phyloP scores from a whole-genome alignment of 2,113 vertebrate genomes.

The Scophthalmus maximus region DNA sequence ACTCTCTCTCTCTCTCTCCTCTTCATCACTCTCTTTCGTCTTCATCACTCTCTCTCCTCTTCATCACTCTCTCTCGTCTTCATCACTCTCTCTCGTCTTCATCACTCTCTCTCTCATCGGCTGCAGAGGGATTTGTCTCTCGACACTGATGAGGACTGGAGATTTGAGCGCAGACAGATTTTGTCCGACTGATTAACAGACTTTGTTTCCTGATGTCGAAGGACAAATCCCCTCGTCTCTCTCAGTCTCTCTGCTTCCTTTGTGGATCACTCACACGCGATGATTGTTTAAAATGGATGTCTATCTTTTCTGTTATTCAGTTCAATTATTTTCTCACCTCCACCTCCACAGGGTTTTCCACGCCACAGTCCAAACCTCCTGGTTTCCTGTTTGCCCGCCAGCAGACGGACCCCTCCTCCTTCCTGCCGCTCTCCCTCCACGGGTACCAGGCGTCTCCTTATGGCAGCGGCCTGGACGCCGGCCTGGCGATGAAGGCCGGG shows the following conservation, averaged over 20 bases:
- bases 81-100: too few species aligned
- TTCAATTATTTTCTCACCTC: not conserved
- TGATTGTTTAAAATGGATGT: too few species aligned
- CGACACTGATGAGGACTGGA: constrained; percentile 4
- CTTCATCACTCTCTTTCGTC: too few species aligned
- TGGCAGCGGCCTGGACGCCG: constrained; percentile 44
- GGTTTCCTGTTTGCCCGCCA: constrained; percentile 67
- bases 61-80: too few species aligned
- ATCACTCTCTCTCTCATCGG: not conserved
- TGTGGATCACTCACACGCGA: too few species aligned
- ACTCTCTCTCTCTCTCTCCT: too few species aligned
- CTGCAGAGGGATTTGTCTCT: constrained; percentile 20
- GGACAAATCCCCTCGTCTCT: constrained; percentile 4
- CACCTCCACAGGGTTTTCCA: constrained; percentile 51
- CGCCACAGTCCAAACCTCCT: constrained; percentile 75
- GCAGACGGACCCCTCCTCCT: constrained; percentile 54
- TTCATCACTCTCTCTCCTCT: too few species aligned
- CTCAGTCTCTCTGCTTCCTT: not conserved
- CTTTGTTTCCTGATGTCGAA: not conserved
- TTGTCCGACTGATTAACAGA: constrained; percentile 12
- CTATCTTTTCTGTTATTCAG: not conserved
- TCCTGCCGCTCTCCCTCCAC: constrained; percentile 58
- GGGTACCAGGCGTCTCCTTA: constrained; percentile 59
- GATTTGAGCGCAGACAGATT: not conserved
- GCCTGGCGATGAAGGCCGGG: constrained; percentile 48